Conservation (phyloP, 2,113 vertebrate species). For the Copsychus sechellarum region DNA sequence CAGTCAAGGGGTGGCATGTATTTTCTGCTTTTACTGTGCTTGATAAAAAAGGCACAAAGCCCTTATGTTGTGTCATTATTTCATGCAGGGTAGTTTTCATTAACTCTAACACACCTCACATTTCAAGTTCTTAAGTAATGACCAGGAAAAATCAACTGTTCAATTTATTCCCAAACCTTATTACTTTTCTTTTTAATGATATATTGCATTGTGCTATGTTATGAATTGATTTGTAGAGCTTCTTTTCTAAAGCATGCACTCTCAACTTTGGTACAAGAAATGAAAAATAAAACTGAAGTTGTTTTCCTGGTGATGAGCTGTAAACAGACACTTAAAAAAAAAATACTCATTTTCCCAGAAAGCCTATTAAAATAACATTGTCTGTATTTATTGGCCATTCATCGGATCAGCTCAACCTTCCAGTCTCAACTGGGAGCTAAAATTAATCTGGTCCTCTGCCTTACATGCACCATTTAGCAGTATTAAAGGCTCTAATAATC, state of each 20-base stretch:
- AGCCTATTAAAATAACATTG: background rate
- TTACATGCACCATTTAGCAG: background rate
- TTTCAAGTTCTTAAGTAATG: conserved; percentile 65
- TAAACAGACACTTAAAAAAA: conserved; percentile 12
- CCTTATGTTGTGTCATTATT: conserved; percentile 5
- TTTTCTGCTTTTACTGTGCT: conserved; percentile 7
- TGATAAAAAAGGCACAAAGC: conserved; percentile 34
- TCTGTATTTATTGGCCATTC: background rate
- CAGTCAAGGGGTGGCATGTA: background rate
- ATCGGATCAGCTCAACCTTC: background rate
- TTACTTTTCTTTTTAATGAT: conserved; percentile 45
- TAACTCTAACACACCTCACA: conserved; percentile 38
- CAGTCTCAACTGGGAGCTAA: background rate
- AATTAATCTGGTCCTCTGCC: background rate
- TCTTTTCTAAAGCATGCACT: conserved; percentile 2
- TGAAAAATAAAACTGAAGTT: conserved; percentile 39
- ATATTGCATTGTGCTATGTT: background rate
- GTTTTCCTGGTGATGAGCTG: background rate
- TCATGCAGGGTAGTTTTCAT: conserved; percentile 30
- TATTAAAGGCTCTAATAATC: background rate
- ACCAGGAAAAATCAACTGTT: conserved; percentile 61
- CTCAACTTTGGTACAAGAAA: background rate
- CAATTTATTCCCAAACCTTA: conserved; percentile 28
- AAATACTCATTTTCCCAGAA: background rate
- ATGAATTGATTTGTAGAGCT: conserved; percentile 28